Percentiles rank a stretch among this genome's conserved stretches.
phyloP scores from a whole-genome alignment of 2,113 vertebrate species.

The Salvator merianae region DNA sequence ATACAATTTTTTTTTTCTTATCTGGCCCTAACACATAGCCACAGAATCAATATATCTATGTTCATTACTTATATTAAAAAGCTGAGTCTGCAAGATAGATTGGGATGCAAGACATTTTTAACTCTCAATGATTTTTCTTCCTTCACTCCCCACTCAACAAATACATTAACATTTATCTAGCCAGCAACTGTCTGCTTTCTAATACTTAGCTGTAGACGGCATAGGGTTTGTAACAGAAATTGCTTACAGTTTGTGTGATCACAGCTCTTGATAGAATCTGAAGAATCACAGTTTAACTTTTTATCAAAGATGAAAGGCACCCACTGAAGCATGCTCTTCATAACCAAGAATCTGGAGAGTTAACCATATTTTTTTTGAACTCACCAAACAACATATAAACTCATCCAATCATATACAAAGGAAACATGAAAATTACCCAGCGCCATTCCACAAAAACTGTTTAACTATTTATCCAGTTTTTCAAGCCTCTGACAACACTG shows the following conservation, averaged over 20 bases:
- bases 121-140: background rate
- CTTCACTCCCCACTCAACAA: background rate
- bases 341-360: background rate
- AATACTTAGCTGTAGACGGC: background rate
- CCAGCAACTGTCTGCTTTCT: background rate
- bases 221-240: background rate
- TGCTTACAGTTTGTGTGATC: too few species aligned
- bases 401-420: background rate
- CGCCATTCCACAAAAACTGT: background rate
- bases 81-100: background rate
- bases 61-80: background rate
- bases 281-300: background rate
- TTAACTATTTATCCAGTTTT: background rate
- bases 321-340: background rate
- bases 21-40: background rate
- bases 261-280: background rate
- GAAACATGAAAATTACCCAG: background rate
- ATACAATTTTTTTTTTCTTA: background rate
- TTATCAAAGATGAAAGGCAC: background rate
- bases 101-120: background rate
- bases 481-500: background rate
- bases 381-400: background rate
- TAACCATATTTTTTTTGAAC: background rate
- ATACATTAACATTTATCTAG: background rate
- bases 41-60: background rate